Percentiles rank a stretch among this genome's conserved stretches.
Conservation (phyloP, 2,888 invertebrate genomes). For the Ferdinandea cuprea region DNA sequence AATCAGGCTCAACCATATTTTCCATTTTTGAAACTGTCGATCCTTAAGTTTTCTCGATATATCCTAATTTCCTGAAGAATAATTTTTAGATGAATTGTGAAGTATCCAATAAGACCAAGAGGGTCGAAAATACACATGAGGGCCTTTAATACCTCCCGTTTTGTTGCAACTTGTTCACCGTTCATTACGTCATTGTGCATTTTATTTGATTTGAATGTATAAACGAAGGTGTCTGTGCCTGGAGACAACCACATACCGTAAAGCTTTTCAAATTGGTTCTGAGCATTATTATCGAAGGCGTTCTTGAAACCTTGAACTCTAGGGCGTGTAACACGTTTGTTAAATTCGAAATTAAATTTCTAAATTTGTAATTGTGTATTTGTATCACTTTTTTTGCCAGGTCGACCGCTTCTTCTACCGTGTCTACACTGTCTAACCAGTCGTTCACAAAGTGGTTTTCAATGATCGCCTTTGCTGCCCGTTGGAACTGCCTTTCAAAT, state of each 20-base stretch:
- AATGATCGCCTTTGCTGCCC: slow-evolving; percentile 68
- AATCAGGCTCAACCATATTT: slow-evolving; percentile 14
- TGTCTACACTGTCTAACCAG: slow-evolving; percentile 74
- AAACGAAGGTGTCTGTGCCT: slow-evolving; percentile 63
- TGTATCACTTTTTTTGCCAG: slow-evolving; percentile 15
- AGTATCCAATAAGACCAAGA: slow-evolving; percentile 75
- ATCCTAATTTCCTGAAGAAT: slow-evolving; percentile 7
- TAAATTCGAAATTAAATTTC: slow-evolving; percentile 72
- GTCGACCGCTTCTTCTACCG: slow-evolving; percentile 51
- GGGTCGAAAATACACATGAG: slow-evolving; percentile 78
- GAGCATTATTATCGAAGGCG: background rate
- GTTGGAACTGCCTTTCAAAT: slow-evolving; percentile 56
- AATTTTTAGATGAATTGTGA: slow-evolving; percentile 66
- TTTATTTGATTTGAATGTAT: slow-evolving; percentile 26
- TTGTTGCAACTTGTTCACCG: slow-evolving; percentile 66
- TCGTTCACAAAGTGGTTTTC: slow-evolving; percentile 77
- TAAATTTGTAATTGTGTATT: slow-evolving; percentile 38
- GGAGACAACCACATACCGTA: slow-evolving; percentile 73
- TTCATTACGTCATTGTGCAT: slow-evolving; percentile 31
- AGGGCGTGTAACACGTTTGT: too few relatives aligned
- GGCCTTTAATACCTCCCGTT: slow-evolving; percentile 70
- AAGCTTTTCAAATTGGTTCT: slow-evolving; percentile 34
- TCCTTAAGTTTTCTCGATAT: background rate
- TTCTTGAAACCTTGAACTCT: background rate
- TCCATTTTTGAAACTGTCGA: slow-evolving; percentile 11